Conservation (phyloP, 1,140 invertebrate species). For the Papilio glaucus region DNA sequence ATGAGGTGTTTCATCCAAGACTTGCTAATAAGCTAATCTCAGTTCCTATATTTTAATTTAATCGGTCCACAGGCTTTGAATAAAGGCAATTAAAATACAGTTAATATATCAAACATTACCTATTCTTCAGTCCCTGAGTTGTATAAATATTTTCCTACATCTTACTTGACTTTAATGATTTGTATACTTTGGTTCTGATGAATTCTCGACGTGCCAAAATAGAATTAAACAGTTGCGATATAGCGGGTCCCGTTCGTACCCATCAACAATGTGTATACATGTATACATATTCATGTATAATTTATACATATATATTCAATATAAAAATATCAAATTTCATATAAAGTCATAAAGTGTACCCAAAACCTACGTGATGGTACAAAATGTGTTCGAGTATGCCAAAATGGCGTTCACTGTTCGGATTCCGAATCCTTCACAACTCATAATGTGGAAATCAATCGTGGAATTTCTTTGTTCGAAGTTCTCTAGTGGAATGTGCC, state of each 20-base stretch:
- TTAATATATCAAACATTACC: slow-evolving; percentile 83
- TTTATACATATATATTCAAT: slow-evolving; percentile 84
- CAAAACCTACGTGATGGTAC: slow-evolving; percentile 83
- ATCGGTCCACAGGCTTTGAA: slow-evolving; percentile 80
- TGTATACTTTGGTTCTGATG: slow-evolving; percentile 84
- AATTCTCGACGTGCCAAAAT: slow-evolving; percentile 81
- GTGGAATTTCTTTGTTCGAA: slow-evolving; percentile 77
- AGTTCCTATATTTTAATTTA: slow-evolving; percentile 74
- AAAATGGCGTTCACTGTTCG: slow-evolving; percentile 71
- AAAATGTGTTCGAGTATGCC: slow-evolving; percentile 75
- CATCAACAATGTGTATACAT: slow-evolving; percentile 84
- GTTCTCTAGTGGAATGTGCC: slow-evolving; percentile 82
- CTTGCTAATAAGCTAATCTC: slow-evolving; percentile 74
- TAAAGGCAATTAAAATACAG: slow-evolving; percentile 81
- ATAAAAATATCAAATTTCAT: slow-evolving; percentile 84
- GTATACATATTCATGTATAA: slow-evolving; percentile 83
- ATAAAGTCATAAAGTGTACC: slow-evolving; percentile 84
- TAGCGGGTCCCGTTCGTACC: slow-evolving; percentile 81
- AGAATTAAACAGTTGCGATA: slow-evolving; percentile 83
- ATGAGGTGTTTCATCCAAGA: slow-evolving; percentile 79
- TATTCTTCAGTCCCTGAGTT: slow-evolving; percentile 83
- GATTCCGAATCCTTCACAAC: slow-evolving; percentile 77
- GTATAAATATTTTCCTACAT: slow-evolving; percentile 82
- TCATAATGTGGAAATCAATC: slow-evolving; percentile 82
- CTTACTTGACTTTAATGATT: slow-evolving; percentile 82